Conservation (phyloP, 2,797 vertebrate genomes). For the Catamblyrhynchus diadema region DNA sequence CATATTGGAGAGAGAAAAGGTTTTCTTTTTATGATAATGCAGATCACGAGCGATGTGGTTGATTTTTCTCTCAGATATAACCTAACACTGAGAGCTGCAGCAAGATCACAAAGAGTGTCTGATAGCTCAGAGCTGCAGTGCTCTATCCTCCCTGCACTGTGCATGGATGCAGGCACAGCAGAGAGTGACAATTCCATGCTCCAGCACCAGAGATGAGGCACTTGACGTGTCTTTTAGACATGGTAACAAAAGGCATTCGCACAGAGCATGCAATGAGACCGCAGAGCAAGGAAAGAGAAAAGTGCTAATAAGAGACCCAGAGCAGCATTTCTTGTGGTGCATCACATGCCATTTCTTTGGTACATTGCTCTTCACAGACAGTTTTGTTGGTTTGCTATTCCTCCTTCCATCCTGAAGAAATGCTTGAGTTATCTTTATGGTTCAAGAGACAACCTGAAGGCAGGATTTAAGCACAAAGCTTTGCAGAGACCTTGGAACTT, state of each 20-base stretch:
- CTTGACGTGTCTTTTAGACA: not conserved
- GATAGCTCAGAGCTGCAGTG: not conserved
- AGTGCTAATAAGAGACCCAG: not conserved
- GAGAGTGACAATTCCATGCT: not conserved
- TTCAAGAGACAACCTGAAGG: not conserved
- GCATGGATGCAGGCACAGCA: not conserved
- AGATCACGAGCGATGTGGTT: accelerated
- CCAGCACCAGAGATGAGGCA: not conserved
- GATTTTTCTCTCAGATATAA: not conserved
- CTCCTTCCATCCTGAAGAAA: not conserved
- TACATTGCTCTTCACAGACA: not conserved
- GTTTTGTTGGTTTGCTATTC: not conserved
- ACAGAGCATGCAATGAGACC: accelerated
- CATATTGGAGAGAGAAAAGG: not conserved
- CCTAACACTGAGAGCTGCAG: not conserved
- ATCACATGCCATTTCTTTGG: not conserved
- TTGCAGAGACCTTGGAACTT: not conserved
- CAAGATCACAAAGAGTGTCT: not conserved
- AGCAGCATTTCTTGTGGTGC: not conserved
- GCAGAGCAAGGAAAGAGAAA: not conserved
- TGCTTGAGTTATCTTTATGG: not conserved
- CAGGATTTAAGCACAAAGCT: not conserved
- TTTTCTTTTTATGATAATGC: not conserved
- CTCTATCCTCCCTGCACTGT: accelerated
- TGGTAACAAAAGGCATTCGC: not conserved